Evolutionary conservation across 92 coral and sea anemone species (phyloP), one percentile per base, ranked within the genome.

Genomic region (Siderastrea radians): DNA sequence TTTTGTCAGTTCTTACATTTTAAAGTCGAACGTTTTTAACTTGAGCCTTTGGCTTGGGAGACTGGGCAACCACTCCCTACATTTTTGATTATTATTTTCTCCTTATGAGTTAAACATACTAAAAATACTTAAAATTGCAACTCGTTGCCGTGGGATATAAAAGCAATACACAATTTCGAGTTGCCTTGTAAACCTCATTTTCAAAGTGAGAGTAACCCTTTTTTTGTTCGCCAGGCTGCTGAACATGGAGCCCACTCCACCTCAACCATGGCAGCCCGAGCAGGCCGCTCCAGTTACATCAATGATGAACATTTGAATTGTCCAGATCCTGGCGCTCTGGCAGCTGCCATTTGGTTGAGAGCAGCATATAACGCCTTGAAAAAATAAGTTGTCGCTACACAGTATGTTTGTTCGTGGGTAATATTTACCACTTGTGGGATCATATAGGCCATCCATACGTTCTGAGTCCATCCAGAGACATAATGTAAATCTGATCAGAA

Each of bases 261-360:
- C 65, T 92, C 97, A 58, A 90, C 61, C 82, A 98, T 98, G 99
- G 86, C 88, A 50, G 99, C 99, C 88, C 92, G 96, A 82, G 99
- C 99, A 49, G 99, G 99, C 72, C 95, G 99, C 70, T 91, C 99
- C 14, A 98, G 99, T 86, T 95, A 98, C 66, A 92, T 98, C 55
- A 94, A 94, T 45, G 88, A 95, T 3, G 91, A 86, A 8, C 93
- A 82, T 49, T 87, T 98, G 57, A 93, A 91, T 78, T 88, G 90
- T 58, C 96, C 95, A 77, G 99, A 98, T 77, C 98, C 99, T 58
- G 99, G 99, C 13, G 99, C 99, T 14, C 89, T 94, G 19, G 98
- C 95, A 49, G 98, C 82, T 55, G 98, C 94, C 14, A 77, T 93
- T 26, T 98, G 98, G 98, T 60, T 95, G 81, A 86, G 92, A 79